Conservation (phyloP, 2,113 vertebrate species). For the Scophthalmus maximus region DNA sequence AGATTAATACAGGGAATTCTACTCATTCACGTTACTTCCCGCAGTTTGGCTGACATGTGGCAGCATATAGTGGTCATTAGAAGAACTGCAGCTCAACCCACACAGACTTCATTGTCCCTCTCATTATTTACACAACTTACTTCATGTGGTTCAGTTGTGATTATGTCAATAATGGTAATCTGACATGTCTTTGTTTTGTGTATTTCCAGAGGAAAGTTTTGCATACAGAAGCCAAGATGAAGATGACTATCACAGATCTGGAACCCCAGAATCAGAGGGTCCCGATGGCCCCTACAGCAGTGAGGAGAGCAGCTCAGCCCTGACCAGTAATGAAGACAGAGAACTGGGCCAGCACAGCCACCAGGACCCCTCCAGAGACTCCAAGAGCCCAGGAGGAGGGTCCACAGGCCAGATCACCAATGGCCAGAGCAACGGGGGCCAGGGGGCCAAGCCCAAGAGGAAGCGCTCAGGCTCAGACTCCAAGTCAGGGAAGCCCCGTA, state of each 20-base stretch:
- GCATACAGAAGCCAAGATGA: slow-evolving; percentile 84
- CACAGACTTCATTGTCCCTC: neutral
- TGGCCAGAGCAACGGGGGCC: slow-evolving; percentile 62
- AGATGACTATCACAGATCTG: slow-evolving; percentile 77
- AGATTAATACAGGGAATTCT: neutral
- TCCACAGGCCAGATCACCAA: slow-evolving; percentile 40
- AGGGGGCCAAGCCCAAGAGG: slow-evolving; percentile 87
- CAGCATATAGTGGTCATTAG: neutral
- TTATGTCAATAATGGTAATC: neutral
- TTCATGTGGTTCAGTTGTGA: neutral
- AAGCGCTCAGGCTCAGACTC: slow-evolving; percentile 93
- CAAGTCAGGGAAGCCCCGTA: slow-evolving; percentile 92
- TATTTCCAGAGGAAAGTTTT: slow-evolving; percentile 79
- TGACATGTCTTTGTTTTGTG: slow-evolving; percentile 16
- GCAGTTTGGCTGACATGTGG: neutral
- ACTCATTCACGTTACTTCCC: neutral
- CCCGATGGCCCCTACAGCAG: slow-evolving; percentile 84
- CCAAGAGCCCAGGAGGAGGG: slow-evolving; percentile 73
- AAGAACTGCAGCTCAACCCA: neutral
- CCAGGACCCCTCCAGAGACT: slow-evolving; percentile 71
- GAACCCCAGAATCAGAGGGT: slow-evolving; percentile 84
- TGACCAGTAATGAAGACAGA: slow-evolving; percentile 68
- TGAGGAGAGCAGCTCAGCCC: slow-evolving; percentile 85
- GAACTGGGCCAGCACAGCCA: slow-evolving; percentile 72
- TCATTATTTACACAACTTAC: neutral